These are phyloP conservation scores for Tragelaphus imberbis DNA, from an alignment of 2,113 vertebrate genomes.

Conservation along the genomic window DNA sequence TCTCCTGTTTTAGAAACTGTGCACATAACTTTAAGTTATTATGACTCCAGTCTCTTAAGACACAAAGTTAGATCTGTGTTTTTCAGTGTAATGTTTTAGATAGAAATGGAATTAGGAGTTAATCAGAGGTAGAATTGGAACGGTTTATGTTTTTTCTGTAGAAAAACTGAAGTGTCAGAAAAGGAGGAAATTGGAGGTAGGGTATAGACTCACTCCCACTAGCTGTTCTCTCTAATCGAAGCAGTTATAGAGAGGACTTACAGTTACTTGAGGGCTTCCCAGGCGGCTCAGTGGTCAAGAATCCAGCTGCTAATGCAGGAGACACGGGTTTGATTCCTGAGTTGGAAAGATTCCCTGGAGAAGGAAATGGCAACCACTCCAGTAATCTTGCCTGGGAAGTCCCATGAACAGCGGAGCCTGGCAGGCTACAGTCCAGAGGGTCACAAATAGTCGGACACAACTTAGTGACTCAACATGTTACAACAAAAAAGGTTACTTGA, in stretches of 20 bases:
- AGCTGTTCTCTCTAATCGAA: background rate
- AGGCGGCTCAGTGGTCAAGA: background rate
- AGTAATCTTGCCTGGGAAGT: background rate
- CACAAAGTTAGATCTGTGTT: background rate
- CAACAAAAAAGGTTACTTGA: background rate
- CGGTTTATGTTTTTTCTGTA: background rate
- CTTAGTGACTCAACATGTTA: background rate
- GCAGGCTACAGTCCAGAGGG: background rate
- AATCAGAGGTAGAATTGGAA: background rate
- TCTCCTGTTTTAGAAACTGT: background rate
- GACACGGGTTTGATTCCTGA: background rate
- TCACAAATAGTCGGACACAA: background rate
- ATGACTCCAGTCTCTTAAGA: background rate
- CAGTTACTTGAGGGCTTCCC: background rate
- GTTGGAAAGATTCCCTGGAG: background rate
- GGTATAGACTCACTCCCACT: background rate
- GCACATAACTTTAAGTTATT: background rate
- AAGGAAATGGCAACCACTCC: background rate
- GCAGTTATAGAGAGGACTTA: background rate
- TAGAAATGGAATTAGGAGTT: constrained; percentile 14
- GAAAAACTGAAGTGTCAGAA: background rate
- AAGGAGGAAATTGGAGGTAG: background rate
- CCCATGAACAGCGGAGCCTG: background rate
- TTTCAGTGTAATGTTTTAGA: background rate
- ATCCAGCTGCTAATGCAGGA: background rate